Base-by-base conservation (phyloP, 2,113 vertebrate species). In the Elgaria multicarinata region DNA sequence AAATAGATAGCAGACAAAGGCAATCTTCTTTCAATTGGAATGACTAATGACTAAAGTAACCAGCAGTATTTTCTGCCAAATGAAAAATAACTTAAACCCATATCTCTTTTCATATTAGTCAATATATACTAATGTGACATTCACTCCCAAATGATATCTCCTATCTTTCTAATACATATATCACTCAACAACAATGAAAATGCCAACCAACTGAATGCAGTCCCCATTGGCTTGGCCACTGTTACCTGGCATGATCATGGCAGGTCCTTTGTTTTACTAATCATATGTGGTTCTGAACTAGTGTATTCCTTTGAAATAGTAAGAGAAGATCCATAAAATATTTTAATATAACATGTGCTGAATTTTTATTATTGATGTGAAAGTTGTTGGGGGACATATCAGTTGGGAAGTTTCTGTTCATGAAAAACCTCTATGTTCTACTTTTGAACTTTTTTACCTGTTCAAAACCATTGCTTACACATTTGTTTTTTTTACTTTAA, bases 31-130 rank as follows among this genome's bases (percentile, higher is more conserved):
- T 86, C 76, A 0, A 50, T n/a, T 85, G 28, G 82, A 88, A 88
- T 39, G 77, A 53, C 91, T 89, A 50, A 69, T 69, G 67, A 86
- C 90, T 24, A 31, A 53, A 10, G 20, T 39, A 92, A 90, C 66
- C 36, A 84, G 90, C 64, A 82, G 80, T 62, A 33, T 20, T 8
- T 9, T 22, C 55, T 88, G 82, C 28, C 87, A 50, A 42, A 78
- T 66, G 78, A 77, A 53, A 31, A 93, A 91, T 42, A 12, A 67
- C 31, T 78, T 90, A 53, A 91, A 74, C 55, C 36, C 82, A 82
- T 0, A 69, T 31, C 67, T 74, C 9, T 77, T 66, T 50, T 88
- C 75, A 39, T 42, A 74, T 85, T 78, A 87, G 1, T 6, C 8
- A 74, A 55, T 55, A 55, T 28, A 74, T 20, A n/a, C n/a, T 36